Percentiles rank a stretch among this genome's conserved stretches.
phyloP scores from a whole-genome alignment of 1,140 invertebrate genomes.

The Drosophila baimaii region DNA sequence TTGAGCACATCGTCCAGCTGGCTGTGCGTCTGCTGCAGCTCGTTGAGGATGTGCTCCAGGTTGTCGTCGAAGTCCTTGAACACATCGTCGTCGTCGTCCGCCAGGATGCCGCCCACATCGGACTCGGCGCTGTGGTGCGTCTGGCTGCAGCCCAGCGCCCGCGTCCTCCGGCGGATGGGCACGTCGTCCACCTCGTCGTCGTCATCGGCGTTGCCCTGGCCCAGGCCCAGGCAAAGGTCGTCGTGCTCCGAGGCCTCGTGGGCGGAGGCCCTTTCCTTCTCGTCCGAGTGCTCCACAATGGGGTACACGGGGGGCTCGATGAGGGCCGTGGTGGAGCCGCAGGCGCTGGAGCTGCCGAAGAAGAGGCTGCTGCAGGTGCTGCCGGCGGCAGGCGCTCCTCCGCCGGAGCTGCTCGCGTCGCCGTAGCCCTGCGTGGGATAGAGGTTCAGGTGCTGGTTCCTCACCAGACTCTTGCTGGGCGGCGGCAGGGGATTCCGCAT shows the following conservation, averaged over 20 bases:
- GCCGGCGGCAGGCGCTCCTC: slow-evolving; percentile 17
- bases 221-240: slow-evolving; percentile 38
- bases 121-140: slow-evolving; percentile 77
- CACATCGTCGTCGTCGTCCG: slow-evolving; percentile 77
- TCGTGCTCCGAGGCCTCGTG: slow-evolving; percentile 61
- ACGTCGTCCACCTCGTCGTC: slow-evolving; percentile 75
- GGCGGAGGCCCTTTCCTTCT: slow-evolving; percentile 85
- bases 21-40: slow-evolving; percentile 67
- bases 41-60: slow-evolving; percentile 72
- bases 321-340: slow-evolving; percentile 75
- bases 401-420: slow-evolving; percentile 16
- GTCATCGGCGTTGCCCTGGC: slow-evolving; percentile 61
- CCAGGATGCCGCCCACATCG: slow-evolving; percentile 73
- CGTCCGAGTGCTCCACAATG: slow-evolving; percentile 92
- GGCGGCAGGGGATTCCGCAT: slow-evolving; percentile 87
- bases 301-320: slow-evolving; percentile 89
- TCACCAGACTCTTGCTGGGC: slow-evolving; percentile 87
- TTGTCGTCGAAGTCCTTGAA: slow-evolving; percentile 82
- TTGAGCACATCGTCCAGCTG: slow-evolving; percentile 71
- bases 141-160: slow-evolving; percentile 70
- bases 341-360: slow-evolving; percentile 87
- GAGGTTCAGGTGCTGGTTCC: slow-evolving; percentile 88
- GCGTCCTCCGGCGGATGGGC: slow-evolving; percentile 53
- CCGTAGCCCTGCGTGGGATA: slow-evolving; percentile 84
- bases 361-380: slow-evolving; percentile 85